Percentiles rank a stretch among this genome's conserved stretches.
Conservation (phyloP, 2,113 vertebrate genomes). For the Sorex fumeus region DNA sequence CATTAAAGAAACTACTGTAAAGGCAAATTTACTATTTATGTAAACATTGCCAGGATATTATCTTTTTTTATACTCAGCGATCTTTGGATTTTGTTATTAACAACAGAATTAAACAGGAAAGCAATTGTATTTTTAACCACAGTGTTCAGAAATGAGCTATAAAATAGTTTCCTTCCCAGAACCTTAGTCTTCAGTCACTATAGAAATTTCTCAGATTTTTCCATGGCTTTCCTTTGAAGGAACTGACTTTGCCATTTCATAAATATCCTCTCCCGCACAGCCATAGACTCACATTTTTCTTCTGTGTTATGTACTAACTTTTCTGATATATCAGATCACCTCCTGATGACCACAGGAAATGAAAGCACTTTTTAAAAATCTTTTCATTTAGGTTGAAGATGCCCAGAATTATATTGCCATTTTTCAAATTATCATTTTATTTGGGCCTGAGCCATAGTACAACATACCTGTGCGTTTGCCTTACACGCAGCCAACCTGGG, state of each 20-base stretch:
- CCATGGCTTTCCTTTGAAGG: conserved; percentile 42
- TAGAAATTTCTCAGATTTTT: neutral
- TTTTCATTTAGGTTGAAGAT: neutral
- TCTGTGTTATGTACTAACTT: conserved; percentile 5
- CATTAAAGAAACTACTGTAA: conserved; percentile 32
- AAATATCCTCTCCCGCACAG: neutral
- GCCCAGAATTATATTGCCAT: neutral
- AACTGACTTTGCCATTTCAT: neutral
- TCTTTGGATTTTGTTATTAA: conserved; percentile 28
- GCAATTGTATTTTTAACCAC: conserved; percentile 8
- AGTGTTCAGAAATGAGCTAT: conserved; percentile 25
- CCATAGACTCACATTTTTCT: neutral
- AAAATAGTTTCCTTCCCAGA: neutral
- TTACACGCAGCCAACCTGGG: no score
- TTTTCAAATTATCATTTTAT: neutral
- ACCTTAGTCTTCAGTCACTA: neutral
- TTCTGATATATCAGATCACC: neutral
- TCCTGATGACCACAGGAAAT: neutral
- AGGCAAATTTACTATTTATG: neutral
- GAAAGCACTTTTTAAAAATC: no score
- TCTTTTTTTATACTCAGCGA: neutral
- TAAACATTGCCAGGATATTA: neutral
- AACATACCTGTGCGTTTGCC: no score
- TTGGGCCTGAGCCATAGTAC: no score
- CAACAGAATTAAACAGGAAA: neutral